Percentiles rank a stretch among this genome's conserved stretches.
Conservation (phyloP, 2,888 invertebrate species). For the Epistrophe grossulariae region DNA sequence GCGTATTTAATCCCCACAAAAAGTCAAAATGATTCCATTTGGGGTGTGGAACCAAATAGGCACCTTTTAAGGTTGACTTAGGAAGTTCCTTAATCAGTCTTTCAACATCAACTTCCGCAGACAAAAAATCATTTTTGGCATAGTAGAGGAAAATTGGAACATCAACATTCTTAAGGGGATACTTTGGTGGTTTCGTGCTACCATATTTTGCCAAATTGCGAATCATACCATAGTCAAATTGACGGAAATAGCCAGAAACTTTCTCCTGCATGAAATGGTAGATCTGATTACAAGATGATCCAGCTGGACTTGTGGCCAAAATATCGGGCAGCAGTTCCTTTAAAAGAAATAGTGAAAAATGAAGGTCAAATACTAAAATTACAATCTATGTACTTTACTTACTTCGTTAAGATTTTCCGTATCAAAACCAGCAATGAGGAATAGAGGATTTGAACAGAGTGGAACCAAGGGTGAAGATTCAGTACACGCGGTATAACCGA, state of each 20-base stretch:
- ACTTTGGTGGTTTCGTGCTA: conserved; percentile 84
- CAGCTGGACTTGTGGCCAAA: conserved; percentile 82
- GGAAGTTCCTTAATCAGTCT: conserved; percentile 84
- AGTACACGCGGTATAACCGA: conserved; percentile 84
- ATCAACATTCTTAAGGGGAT: conserved; percentile 84
- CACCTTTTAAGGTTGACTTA: conserved; percentile 83
- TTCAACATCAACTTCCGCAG: conserved; percentile 85
- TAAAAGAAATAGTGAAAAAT: conserved; percentile 9
- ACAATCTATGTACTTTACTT: conserved; percentile 76
- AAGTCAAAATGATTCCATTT: conserved; percentile 85
- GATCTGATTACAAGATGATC: conserved; percentile 82
- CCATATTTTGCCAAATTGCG: conserved; percentile 84
- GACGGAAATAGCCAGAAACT: conserved; percentile 81
- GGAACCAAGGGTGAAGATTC: conserved; percentile 78
- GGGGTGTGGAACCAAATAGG: conserved; percentile 84
- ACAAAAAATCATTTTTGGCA: conserved; percentile 87
- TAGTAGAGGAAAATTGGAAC: conserved; percentile 85
- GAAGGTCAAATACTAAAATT: background rate
- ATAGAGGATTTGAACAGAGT: conserved; percentile 88
- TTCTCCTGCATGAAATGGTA: conserved; percentile 82
- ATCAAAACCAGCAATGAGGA: conserved; percentile 85
- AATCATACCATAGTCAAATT: conserved; percentile 81
- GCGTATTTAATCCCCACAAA: conserved; percentile 87
- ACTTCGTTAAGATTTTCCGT: conserved; percentile 84
- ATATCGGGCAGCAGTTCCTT: conserved; percentile 77